A percentile compares a stretch with the other conserved stretches of the same genome.
Evolutionary conservation across 2,888 invertebrate species (phyloP).

Genomic region (Flabesymbios commensalis): DNA sequence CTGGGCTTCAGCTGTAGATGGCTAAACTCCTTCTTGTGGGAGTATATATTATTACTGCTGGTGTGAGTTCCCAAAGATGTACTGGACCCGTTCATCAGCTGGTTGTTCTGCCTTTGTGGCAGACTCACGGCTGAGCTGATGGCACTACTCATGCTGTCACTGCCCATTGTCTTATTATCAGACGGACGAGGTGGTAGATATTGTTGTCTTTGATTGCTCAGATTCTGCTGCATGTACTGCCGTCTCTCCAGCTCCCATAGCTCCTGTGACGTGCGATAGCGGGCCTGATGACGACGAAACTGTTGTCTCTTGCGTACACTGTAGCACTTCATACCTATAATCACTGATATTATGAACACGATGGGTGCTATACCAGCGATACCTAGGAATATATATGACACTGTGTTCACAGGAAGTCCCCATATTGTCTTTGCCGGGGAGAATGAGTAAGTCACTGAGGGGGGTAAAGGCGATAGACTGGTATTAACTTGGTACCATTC

Average conservation of each 20-base stretch:
- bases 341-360: conserved; percentile 24
- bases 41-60: too few species aligned
- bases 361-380: conserved; percentile 30
- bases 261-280: conserved; percentile 5
- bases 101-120: too few species aligned
- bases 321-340: conserved; percentile 26
- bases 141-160: not conserved
- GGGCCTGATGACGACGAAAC: conserved; percentile 6
- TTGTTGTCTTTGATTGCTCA: not conserved
- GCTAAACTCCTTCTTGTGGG: not conserved
- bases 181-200: not conserved
- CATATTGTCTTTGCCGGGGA: conserved; percentile 20
- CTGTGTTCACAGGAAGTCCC: conserved; percentile 28
- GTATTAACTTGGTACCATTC: too few species aligned
- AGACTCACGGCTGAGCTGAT: not conserved
- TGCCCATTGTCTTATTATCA: not conserved
- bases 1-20: conserved; percentile 4
- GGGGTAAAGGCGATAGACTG: too few species aligned
- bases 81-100: too few species aligned
- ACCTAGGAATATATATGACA: conserved; percentile 32
- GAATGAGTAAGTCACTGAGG: conserved; percentile 7
- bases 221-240: too few species aligned
- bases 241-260: conserved; percentile 19
- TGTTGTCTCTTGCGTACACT: conserved; percentile 9
- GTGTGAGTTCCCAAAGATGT: too few species aligned